Conservation (phyloP, 2,888 invertebrate species). For the Coleophora flavipennella region DNA sequence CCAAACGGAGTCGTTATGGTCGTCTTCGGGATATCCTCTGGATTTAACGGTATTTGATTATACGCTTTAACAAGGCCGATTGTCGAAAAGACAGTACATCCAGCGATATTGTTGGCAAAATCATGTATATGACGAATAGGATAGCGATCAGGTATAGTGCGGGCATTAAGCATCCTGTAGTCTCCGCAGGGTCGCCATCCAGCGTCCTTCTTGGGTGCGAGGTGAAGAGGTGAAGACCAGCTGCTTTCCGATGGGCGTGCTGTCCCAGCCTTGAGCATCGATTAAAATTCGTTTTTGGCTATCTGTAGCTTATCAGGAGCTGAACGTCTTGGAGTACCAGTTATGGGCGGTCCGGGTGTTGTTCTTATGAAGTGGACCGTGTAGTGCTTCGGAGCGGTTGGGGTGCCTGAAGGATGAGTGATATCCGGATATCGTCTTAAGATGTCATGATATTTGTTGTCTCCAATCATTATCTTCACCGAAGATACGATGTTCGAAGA, state of each 20-base stretch:
- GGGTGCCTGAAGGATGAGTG: constrained; percentile 12
- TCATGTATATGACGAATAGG: too few species aligned
- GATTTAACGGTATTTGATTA: too few species aligned
- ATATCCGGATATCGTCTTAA: constrained; percentile 10
- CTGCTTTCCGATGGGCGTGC: constrained; percentile 16
- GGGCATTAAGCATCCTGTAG: too few species aligned
- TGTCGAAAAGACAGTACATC: too few species aligned
- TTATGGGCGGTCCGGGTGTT: constrained; percentile 12
- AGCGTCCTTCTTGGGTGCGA: not conserved
- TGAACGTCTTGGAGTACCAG: constrained; percentile 16
- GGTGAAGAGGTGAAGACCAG: constrained; percentile 21
- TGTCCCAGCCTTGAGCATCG: constrained; percentile 16
- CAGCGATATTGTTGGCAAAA: too few species aligned
- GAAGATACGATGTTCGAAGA: not conserved
- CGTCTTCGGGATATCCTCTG: too few species aligned
- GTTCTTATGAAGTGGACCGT: constrained; percentile 20
- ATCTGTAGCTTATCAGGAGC: constrained; percentile 18
- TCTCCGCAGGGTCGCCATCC: not conserved
- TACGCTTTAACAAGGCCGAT: too few species aligned
- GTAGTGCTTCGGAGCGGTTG: constrained; percentile 15
- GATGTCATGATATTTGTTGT: constrained; percentile 4
- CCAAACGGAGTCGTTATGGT: too few species aligned
- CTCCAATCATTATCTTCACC: constrained; percentile 4
- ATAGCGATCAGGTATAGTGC: too few species aligned
- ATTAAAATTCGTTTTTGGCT: constrained; percentile 18